Percentiles rank a stretch among this genome's conserved stretches.
These are phyloP conservation scores for Listronotus oregonensis DNA, from an alignment of 1,140 invertebrate genomes.

Conservation along the genomic window DNA sequence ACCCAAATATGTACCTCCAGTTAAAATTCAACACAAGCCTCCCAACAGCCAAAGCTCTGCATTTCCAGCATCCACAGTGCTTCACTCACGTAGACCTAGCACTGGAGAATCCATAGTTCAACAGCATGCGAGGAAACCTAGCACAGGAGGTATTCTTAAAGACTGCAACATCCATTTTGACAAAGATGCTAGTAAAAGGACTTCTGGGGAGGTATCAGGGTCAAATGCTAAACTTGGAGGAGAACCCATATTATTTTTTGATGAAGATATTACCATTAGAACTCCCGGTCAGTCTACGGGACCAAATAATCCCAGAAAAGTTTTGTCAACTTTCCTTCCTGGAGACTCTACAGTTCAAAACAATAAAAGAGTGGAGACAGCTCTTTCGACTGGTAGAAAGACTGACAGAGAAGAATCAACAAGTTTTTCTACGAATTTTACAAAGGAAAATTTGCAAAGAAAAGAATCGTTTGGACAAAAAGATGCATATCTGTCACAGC, in stretches of 20 bases:
- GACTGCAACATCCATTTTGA: background rate
- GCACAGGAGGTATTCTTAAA: background rate
- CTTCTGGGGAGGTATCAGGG: background rate
- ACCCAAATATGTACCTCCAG: constrained; percentile 53
- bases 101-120: constrained; percentile 7
- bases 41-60: constrained; percentile 5
- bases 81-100: constrained; percentile 7
- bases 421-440: no score
- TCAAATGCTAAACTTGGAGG: background rate
- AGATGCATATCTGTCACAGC: constrained; percentile 9
- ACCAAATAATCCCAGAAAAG: background rate
- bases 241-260: background rate
- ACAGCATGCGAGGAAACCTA: constrained; percentile 5
- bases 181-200: background rate
- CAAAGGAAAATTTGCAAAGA: no score
- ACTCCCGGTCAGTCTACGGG: background rate
- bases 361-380: background rate
- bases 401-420: background rate
- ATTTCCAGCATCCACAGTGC: background rate
- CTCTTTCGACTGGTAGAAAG: background rate
- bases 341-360: no score
- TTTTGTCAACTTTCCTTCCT: no score
- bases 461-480: background rate
- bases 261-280: background rate
- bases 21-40: constrained; percentile 41